Percentiles rank a stretch among this genome's conserved stretches.
Evolutionary conservation across 1,140 invertebrate species (phyloP).

Genomic region (Brachionus rubens): DNA sequence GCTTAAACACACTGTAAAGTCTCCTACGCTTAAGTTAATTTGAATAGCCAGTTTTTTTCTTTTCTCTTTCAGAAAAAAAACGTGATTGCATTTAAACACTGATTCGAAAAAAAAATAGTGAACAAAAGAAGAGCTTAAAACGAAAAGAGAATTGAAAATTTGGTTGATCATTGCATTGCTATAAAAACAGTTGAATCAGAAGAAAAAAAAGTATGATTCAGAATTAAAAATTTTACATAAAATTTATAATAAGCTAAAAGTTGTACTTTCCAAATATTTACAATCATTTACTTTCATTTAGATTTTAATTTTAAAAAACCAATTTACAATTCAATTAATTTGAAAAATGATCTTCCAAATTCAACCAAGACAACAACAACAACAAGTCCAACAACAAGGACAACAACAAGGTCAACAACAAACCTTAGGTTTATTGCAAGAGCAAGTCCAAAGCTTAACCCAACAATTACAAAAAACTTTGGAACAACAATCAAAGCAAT

Average conservation of each 20-base stretch:
- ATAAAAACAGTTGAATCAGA: no score
- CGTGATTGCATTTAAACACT: background rate
- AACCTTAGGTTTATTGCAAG: background rate
- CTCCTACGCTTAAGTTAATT: background rate
- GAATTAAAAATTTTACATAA: no score
- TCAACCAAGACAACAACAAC: background rate
- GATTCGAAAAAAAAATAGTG: background rate
- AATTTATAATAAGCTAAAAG: no score
- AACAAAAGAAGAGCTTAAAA: no score
- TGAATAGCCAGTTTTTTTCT: constrained; percentile 10
- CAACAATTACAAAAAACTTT: background rate
- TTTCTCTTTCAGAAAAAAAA: background rate
- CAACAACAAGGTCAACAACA: background rate
- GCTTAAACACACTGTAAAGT: background rate
- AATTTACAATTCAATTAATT: constrained; percentile 5
- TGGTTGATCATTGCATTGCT: no score
- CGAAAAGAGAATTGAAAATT: background rate
- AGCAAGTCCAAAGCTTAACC: background rate
- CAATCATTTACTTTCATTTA: background rate
- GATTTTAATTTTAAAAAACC: background rate
- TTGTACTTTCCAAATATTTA: no score
- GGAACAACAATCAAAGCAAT: background rate
- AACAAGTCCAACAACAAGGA: background rate
- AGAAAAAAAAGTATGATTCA: no score
- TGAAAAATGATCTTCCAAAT: constrained; percentile 28